Conservation (phyloP, 2,888 invertebrate species). For the Didymodactylos carnosus region DNA sequence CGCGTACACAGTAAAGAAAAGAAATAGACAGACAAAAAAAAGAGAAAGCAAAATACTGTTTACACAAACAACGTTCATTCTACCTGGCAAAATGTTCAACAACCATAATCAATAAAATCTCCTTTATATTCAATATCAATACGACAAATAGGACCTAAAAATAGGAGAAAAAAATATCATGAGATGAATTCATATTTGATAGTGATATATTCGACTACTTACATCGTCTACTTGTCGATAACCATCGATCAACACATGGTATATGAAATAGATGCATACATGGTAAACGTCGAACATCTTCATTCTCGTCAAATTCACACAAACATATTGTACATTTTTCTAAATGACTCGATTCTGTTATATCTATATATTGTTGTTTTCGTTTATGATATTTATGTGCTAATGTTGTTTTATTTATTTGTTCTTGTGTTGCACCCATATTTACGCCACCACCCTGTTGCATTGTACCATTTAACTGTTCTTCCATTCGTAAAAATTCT, state of each 20-base stretch:
- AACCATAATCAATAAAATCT: neutral
- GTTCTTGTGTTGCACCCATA: constrained; percentile 55
- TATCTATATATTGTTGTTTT: constrained; percentile 30
- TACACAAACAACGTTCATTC: too few relatives aligned
- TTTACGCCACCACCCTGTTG: constrained; percentile 29
- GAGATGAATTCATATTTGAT: too few relatives aligned
- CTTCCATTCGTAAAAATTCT: neutral
- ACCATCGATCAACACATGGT: constrained; percentile 80
- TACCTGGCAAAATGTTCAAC: too few relatives aligned
- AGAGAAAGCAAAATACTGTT: too few relatives aligned
- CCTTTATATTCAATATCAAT: constrained; percentile 52
- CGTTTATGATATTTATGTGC: constrained; percentile 54
- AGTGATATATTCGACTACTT: too few relatives aligned
- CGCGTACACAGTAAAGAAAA: too few relatives aligned
- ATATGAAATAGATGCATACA: constrained; percentile 83
- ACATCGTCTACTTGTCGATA: constrained; percentile 70
- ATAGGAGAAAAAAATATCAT: too few relatives aligned
- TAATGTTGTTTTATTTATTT: constrained; percentile 63
- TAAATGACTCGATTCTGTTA: constrained; percentile 46
- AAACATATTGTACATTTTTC: constrained; percentile 82
- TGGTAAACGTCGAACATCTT: constrained; percentile 49
- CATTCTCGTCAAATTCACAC: constrained; percentile 38
- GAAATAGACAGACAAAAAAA: too few relatives aligned
- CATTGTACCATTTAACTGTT: neutral
- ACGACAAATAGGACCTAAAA: constrained; percentile 78